phyloP scores from a whole-genome alignment of 1,140 invertebrate genomes.

The Ceratina japonica region DNA sequence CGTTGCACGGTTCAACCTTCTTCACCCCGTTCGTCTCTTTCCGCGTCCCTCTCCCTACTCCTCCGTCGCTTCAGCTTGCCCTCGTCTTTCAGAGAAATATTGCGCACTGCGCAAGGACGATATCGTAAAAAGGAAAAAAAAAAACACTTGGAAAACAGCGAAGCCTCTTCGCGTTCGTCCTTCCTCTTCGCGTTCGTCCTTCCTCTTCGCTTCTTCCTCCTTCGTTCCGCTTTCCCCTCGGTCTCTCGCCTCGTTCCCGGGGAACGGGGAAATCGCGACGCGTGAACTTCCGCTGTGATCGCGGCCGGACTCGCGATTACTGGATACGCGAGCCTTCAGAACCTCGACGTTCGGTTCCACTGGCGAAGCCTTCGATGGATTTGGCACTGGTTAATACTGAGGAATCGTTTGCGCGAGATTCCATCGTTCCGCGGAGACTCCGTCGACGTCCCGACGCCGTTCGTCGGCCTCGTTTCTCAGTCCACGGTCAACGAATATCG shows the following conservation, averaged over 20 bases:
- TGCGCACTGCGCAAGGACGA: constrained; percentile 49
- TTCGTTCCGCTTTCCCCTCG: not conserved
- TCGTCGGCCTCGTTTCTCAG: not conserved
- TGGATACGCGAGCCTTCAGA: constrained; percentile 1
- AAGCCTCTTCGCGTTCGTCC: not conserved
- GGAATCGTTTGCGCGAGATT: constrained; percentile 19
- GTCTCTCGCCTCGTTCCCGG: not conserved
- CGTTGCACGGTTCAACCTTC: constrained; percentile 8
- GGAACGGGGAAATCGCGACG: not conserved
- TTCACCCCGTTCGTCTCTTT: not conserved
- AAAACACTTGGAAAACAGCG: not conserved
- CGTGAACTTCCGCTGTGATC: not conserved
- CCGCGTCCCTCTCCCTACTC: constrained; percentile 17
- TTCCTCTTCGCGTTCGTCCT: not conserved
- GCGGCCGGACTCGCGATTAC: no score
- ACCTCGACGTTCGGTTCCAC: not conserved
- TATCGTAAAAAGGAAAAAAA: constrained; percentile 18
- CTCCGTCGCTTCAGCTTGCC: not conserved
- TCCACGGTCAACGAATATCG: constrained; percentile 12
- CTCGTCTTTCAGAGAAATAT: constrained; percentile 42
- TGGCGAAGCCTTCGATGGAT: constrained; percentile 28
- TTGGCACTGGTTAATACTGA: constrained; percentile 61
- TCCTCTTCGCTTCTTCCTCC: not conserved
- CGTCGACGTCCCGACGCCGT: not conserved
- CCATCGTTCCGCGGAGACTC: constrained; percentile 5